Base-by-base conservation (phyloP, 2,888 invertebrate species). In the Selenia dentaria region DNA sequence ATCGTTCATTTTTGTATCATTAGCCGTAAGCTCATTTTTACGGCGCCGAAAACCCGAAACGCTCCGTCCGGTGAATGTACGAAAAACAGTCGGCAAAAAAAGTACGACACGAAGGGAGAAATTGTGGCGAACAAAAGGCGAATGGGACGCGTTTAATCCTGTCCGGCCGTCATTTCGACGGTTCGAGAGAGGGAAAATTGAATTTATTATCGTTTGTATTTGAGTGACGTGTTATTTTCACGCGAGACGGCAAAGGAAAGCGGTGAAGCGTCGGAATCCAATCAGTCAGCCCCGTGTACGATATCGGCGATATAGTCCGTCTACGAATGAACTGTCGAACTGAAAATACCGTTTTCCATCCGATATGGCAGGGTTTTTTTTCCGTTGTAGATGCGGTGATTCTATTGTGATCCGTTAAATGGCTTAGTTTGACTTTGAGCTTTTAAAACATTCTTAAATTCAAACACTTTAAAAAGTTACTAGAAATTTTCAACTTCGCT, bases 161-260 rank as follows among this genome's bases (percentile, higher is more conserved):
- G 84, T 77, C 83, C 84, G 79, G 82, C 70, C 82, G 83, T 77
- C 83, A 79, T 83, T 83, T 74, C 74, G 73, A 69, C 74, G 70
- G 71, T 64, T 69, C 69, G 72, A 69, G 75, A 67, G 65, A 74
- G 79, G 70, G 83, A 84, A 87, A 90, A 89, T 89, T 88, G 88
- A 89, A 90, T 90, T 89, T 90, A 89, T 89, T 86, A 90, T 87
- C 81, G 80, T 77, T 81, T 80, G 82, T 85, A 76, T 88, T 87
- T 89, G 89, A 89, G 79, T 88, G 89, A 89, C 89, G 83, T 88
- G 88, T 87, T 89, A 88, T 89, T 89, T 74, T 88, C 87, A 85
- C 86, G 82, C 87, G 81, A 41, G 28, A 71, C 67, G 67, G 67
- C 70, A 73, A 78, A 83, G 79, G 69, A 81, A 70, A 74, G 70